Base-by-base conservation (phyloP, 2,888 invertebrate species). In the Orthosia cruda region DNA sequence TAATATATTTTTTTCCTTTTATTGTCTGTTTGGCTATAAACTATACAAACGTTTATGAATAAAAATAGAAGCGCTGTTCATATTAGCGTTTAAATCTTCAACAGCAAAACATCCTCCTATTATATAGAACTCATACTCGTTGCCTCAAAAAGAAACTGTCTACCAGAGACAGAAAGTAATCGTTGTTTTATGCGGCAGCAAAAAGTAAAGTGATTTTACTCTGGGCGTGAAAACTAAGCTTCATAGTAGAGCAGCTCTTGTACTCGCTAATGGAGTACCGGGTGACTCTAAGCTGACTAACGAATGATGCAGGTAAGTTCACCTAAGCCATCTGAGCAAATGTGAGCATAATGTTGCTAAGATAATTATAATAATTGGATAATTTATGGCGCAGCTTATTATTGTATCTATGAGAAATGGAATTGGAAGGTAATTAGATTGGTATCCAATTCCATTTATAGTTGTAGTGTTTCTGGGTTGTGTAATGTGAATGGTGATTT, bases 221-320 rank as follows among this genome's bases (percentile, higher is more conserved):
- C 32, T 13, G 62, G 59, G 82, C 68, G 81, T 79, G 75, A 79
- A 62, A 59, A 59, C 74, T 74, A 79, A 75, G 83, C 82, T 76
- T 76, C 76, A 73, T 52, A 78, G 81, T 72, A 66, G 71, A 18
- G 62, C 66, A 64, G 47, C 83, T 76, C 55, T 64, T 65, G 64
- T 77, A 62, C 52, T 54, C 49, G 49, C 69, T 82, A 82, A 82
- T 83, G 82, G 82, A 83, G 76, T 74, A 71, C 69, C 16, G 78
- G 68, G 59, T 74, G 84, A 81, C 84, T 74, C 16, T 81, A 84
- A 84, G 81, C 81, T 83, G 83, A 84, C 83, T 84, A 84, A 79
- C 84, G 67, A 84, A 71, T 84, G 81, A 74, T 74, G 50, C 26
- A 26, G n/a, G n/a, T n/a, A n/a, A n/a, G n/a, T n/a, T n/a, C n/a